Conservation (phyloP, 2,888 invertebrate genomes). For the Thymelicus acteon region DNA sequence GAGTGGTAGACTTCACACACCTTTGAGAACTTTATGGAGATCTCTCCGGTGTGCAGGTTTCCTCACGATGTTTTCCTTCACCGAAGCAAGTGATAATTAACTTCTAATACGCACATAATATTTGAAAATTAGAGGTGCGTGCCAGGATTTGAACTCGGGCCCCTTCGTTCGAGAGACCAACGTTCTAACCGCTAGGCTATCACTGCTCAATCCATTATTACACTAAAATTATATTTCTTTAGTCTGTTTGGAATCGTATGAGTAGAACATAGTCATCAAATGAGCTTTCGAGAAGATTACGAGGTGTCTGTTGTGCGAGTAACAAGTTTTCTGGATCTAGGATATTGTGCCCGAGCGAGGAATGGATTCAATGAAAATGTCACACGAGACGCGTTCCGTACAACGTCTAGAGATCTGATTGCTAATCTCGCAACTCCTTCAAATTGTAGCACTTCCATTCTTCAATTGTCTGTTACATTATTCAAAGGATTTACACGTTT, state of each 20-base stretch:
- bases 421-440: background rate
- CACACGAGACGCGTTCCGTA: background rate
- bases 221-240: background rate
- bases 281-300: slow-evolving; percentile 1
- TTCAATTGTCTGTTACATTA: background rate
- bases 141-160: too few species aligned
- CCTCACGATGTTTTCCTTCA: too few species aligned
- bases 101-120: too few species aligned
- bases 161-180: too few species aligned
- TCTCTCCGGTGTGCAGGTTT: too few species aligned
- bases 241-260: background rate
- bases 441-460: background rate
- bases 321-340: slow-evolving; percentile 1
- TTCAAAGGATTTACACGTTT: background rate
- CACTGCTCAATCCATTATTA: too few species aligned
- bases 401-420: background rate
- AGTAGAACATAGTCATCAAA: slow-evolving; percentile 1
- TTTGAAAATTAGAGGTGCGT: too few species aligned
- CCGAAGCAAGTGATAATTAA: too few species aligned
- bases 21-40: too few species aligned
- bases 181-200: too few species aligned
- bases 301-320: background rate
- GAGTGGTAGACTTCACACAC: too few species aligned
- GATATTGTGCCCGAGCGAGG: background rate
- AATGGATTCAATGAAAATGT: slow-evolving; percentile 7